Percentiles rank a stretch among this genome's conserved stretches.
phyloP scores from a whole-genome alignment of 2,113 vertebrate species.

The Holacanthus passer region DNA sequence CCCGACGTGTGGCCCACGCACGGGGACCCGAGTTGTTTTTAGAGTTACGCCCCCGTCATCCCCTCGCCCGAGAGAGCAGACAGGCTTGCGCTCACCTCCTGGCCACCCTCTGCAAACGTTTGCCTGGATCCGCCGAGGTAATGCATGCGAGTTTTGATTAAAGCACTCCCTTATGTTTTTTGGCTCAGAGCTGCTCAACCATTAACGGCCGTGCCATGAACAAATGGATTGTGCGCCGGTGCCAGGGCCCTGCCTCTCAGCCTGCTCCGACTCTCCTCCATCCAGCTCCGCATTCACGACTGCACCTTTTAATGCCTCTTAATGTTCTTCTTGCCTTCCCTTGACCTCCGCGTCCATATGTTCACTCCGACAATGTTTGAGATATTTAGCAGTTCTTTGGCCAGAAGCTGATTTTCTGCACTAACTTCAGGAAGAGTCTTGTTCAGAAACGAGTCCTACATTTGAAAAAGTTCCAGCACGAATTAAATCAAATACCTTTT shows the following conservation, averaged over 20 bases:
- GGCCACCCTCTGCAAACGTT: constrained; percentile 53
- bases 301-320: constrained; percentile 55
- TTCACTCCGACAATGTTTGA: constrained; percentile 60
- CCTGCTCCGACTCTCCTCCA: constrained; percentile 51
- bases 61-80: background rate
- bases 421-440: background rate
- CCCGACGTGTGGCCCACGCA: constrained; percentile 57
- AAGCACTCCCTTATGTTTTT: constrained; percentile 76
- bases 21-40: constrained; percentile 67
- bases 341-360: constrained; percentile 51
- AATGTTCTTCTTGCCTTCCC: constrained; percentile 37
- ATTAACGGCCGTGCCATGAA: constrained; percentile 73
- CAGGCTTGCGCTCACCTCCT: constrained; percentile 49
- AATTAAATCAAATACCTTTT: constrained; percentile 1
- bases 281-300: constrained; percentile 41
- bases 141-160: constrained; percentile 80
- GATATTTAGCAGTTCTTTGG: background rate
- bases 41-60: constrained; percentile 39
- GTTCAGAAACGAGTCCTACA: background rate
- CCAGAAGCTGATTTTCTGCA: constrained; percentile 1
- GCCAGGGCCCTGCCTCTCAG: constrained; percentile 63
- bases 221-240: constrained; percentile 72
- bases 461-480: constrained; percentile 4
- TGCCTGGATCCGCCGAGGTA: constrained; percentile 58
- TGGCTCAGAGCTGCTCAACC: constrained; percentile 65